Conservation (phyloP, 2,797 vertebrate species). For the Borostomias antarcticus region DNA sequence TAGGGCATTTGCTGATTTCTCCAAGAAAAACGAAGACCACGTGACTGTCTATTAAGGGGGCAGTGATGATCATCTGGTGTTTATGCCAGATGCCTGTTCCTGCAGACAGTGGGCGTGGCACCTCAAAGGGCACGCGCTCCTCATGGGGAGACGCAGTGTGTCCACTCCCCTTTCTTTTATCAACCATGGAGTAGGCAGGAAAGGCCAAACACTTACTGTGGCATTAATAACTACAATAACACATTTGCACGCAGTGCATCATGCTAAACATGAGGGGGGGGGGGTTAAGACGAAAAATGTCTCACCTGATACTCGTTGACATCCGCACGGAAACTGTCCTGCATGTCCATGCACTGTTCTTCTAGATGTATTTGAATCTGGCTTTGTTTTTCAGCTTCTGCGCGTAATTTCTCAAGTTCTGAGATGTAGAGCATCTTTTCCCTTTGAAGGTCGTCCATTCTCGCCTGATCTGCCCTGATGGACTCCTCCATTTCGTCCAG, state of each 20-base stretch:
- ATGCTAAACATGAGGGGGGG: too few relatives aligned
- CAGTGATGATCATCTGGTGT: background rate
- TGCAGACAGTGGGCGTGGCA: constrained; percentile 65
- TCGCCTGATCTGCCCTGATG: constrained; percentile 73
- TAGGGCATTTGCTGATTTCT: background rate
- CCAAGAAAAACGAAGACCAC: background rate
- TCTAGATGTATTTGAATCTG: constrained; percentile 81
- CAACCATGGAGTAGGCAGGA: too few relatives aligned
- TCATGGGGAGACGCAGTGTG: too few relatives aligned
- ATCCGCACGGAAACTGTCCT: constrained; percentile 77
- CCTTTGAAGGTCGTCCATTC: constrained; percentile 76
- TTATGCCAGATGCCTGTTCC: background rate
- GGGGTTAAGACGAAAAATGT: background rate
- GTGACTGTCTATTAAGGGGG: background rate
- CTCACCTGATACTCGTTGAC: constrained; percentile 84
- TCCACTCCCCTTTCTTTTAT: too few relatives aligned
- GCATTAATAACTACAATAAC: too few relatives aligned
- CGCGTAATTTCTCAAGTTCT: constrained; percentile 78
- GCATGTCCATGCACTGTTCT: constrained; percentile 79
- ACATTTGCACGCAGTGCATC: too few relatives aligned
- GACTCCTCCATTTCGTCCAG: constrained; percentile 84
- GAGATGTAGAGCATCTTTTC: constrained; percentile 78
- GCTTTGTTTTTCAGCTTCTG: constrained; percentile 77
- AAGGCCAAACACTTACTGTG: too few relatives aligned
- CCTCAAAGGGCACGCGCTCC: background rate